phyloP scores from a whole-genome alignment of 2,797 vertebrate genomes.

The Tarsius wallacei region DNA sequence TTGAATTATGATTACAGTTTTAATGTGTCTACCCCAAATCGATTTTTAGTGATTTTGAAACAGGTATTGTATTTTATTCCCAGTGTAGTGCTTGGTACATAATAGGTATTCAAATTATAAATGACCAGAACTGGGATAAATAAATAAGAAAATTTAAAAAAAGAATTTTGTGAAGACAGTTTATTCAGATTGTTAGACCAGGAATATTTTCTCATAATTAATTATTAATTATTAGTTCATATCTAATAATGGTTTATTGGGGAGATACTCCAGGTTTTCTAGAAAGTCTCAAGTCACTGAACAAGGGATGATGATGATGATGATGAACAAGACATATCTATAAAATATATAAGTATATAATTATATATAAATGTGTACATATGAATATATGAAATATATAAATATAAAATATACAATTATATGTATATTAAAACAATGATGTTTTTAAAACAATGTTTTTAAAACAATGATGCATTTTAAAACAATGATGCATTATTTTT shows the following conservation, averaged over 20 bases:
- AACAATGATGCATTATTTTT: background rate
- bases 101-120: background rate
- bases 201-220: background rate
- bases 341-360: too few relatives aligned
- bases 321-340: background rate
- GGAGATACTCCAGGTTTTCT: background rate
- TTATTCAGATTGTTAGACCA: background rate
- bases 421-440: background rate
- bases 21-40: background rate
- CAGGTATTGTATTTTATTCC: background rate
- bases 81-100: background rate
- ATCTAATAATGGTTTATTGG: background rate
- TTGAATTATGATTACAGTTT: background rate
- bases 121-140: background rate
- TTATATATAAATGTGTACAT: too few relatives aligned
- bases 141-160: background rate
- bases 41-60: background rate
- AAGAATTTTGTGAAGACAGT: background rate
- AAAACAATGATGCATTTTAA: background rate
- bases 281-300: background rate
- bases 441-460: background rate
- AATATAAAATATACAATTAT: too few relatives aligned
- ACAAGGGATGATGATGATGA: too few relatives aligned
- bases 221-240: background rate
- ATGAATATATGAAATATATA: too few relatives aligned